Base-by-base conservation (phyloP, 2,113 vertebrate genomes). In the Ariopsis seemanni region DNA sequence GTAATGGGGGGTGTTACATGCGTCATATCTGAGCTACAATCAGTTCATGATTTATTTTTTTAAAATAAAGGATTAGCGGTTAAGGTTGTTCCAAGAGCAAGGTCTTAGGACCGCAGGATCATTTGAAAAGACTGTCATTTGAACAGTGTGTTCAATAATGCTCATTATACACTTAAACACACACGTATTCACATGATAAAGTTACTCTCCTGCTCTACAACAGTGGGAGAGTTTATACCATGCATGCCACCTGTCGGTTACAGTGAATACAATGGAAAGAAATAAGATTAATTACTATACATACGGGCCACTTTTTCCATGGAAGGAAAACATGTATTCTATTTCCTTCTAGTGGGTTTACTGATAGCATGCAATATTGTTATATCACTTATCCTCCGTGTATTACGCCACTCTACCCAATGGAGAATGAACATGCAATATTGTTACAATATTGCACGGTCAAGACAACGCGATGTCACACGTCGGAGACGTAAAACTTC, bases 191-290 rank as follows among this genome's bases (percentile, higher is more conserved):
- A 34, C 52, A 53, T 71, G 62, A 15, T 42, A 10, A 69, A 3
- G n/a, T 69, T 11, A 42, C 53, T 67, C 6, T 67, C 53, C 17
- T 80, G 48, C 18, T 69, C 52, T 86, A 69, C 50, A 82, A 82
- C 57, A 82, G 2, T 80, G 27, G 4, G 78, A 22, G 57, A 25
- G 57, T 34, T 34, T 22, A 81, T 11, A 60, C 34, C 79, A 81
- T 81, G 30, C 6, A 42, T 62, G 79, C 79, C 79, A 82, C 48
- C 79, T 82, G 79, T 62, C 11, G 58, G 79, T 81, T 81, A 62
- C 22, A 60, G 18, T n/a, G 55, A 60, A 34, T 58, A n/a, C 48
- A n/a, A 52, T 22, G 48, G 11, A 50, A 1, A 77, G 25, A 52
- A 42, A 71, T n/a, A 67, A 62, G 6, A 22, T 62, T 22, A 42